phyloP scores from a whole-genome alignment of 1,140 invertebrate species.

The Lordiphosa clarofinis region DNA sequence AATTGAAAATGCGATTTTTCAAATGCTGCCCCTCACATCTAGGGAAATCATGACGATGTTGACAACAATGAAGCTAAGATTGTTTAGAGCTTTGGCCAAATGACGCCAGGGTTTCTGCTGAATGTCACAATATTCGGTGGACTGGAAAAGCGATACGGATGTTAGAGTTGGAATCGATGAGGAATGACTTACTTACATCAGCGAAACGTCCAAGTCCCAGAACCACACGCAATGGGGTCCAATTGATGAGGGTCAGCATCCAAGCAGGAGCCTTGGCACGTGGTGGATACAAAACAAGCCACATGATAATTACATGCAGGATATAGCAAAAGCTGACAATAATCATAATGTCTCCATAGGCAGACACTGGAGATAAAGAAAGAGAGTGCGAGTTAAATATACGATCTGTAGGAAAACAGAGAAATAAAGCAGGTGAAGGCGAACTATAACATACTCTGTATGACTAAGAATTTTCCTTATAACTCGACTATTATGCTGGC shows the following conservation, averaged over 20 bases:
- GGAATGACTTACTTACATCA: conserved; percentile 44
- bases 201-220: conserved; percentile 46
- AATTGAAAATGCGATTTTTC: conserved; percentile 58
- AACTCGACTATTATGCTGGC: too few relatives aligned
- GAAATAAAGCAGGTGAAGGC: too few relatives aligned
- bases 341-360: conserved; percentile 54
- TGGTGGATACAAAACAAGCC: conserved; percentile 66
- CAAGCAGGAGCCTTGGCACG: conserved; percentile 30
- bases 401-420: too few relatives aligned
- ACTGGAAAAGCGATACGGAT: conserved; percentile 18
- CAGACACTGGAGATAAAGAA: conserved; percentile 36
- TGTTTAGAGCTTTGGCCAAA: conserved; percentile 64
- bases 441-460: too few relatives aligned
- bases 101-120: conserved; percentile 64
- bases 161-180: background rate
- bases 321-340: conserved; percentile 58
- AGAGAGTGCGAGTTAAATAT: background rate
- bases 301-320: conserved; percentile 58
- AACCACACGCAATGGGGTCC: conserved; percentile 30
- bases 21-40: conserved; percentile 25
- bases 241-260: conserved; percentile 44
- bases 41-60: conserved; percentile 30
- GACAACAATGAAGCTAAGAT: conserved; percentile 41
- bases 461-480: too few relatives aligned
- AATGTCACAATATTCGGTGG: conserved; percentile 40